Evolutionary conservation across 2,888 invertebrate genomes (phyloP), one percentile per base, ranked within the genome.

Genomic region (Ectemnius continuus): DNA sequence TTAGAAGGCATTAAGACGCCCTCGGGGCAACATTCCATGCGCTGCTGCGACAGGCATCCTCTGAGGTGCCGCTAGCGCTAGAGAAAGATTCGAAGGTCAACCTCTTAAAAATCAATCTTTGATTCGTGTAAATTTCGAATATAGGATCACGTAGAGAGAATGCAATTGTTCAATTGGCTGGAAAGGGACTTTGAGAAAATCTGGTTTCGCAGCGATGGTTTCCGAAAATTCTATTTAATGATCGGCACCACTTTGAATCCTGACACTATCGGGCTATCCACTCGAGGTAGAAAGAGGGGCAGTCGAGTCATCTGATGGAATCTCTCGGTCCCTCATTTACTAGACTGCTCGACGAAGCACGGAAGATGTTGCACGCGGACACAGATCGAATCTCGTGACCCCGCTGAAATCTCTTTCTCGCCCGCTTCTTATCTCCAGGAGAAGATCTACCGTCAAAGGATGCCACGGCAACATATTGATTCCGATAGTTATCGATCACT

Each of bases 191-290:
- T 36, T 36, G 36, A 11, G 11, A 8, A 4, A 36, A 6, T 36
- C 8, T 1, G 4, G 2, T 36, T 8, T 36, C 61, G 76, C 78
- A 74, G 80, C 81, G 82, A 81, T 83, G 82, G 81, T 83, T 83
- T 82, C 77, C 77, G 74, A 83, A 85, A 85, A 85, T 82, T 82
- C 75, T 83, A 80, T 85, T 86, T 85, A 85, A 86, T 83, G 79
- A 78, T 67, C 76, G 75, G 68, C 76, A 67, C 73, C 78, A 78
- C 80, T 80, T 84, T 85, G 82, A 81, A 85, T 85, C 81, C 79
- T 67, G 61, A 71, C 80, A 84, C 85, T 86, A 86, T 87, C 86
- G 80, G 85, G 85, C 85, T 85, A 87, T 86, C 85, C 67, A 60
- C 67, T 20, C 28, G 58, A 47, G 71, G 52, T 65, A 61, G 73